A percentile compares a stretch with the other conserved stretches of the same genome.
These are phyloP conservation scores for Hirtodrosophila alboralis DNA, from an alignment of 2,888 invertebrate genomes.

Conservation along the genomic window DNA sequence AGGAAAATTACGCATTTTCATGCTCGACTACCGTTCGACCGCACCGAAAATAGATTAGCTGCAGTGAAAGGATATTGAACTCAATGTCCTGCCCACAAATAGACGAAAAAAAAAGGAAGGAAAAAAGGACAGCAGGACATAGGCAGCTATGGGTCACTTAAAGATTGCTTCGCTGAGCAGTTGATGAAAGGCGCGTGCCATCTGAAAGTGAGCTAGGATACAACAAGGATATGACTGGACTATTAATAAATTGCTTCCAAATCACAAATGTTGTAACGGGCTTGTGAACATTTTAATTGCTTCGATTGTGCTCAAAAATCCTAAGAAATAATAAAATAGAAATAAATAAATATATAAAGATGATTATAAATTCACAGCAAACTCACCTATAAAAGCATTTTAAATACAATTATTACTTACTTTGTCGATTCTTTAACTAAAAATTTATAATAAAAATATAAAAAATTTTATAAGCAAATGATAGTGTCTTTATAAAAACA, in stretches of 20 bases:
- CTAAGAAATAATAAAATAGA: too few relatives aligned
- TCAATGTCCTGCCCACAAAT: constrained; percentile 17
- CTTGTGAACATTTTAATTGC: neutral
- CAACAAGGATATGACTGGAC: constrained; percentile 1
- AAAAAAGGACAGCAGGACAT: constrained; percentile 27
- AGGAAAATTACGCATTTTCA: constrained; percentile 74
- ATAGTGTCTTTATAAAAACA: too few relatives aligned
- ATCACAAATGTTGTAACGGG: too few relatives aligned
- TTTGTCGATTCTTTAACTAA: too few relatives aligned
- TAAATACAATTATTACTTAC: too few relatives aligned
- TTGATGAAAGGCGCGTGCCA: constrained; percentile 60
- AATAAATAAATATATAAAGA: too few relatives aligned
- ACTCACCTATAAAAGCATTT: too few relatives aligned
- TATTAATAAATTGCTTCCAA: neutral
- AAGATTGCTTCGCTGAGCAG: constrained; percentile 14
- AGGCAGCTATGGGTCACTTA: constrained; percentile 48
- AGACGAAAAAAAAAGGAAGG: constrained; percentile 1
- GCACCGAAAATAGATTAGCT: constrained; percentile 69
- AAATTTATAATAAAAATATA: too few relatives aligned
- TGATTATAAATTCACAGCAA: too few relatives aligned
- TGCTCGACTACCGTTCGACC: constrained; percentile 71
- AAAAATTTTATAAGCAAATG: too few relatives aligned
- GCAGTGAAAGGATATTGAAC: constrained; percentile 71
- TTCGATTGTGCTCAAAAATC: too few relatives aligned
- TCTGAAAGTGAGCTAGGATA: constrained; percentile 4